Evolutionary conservation across 2,797 vertebrate genomes (phyloP), one percentile per base, ranked within the genome.

Genomic region (Lates japonicus): DNA sequence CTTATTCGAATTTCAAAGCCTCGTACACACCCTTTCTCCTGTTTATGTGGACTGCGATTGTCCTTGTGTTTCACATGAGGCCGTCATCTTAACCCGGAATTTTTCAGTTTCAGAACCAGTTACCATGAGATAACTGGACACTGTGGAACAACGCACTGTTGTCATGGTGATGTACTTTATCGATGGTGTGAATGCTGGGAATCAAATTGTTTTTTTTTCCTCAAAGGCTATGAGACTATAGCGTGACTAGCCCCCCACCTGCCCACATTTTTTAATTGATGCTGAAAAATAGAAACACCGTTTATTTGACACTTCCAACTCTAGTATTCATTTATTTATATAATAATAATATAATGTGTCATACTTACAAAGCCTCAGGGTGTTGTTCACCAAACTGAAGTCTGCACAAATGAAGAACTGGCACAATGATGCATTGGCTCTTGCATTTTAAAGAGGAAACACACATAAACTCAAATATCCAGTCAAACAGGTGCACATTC

Each of bases 111-210:
- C 25, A 75, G 85, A 90, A 62, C 64, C 91, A 87, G 96, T 97
- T 96, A 87, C 97, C 94, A 96, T 96, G 94, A 90, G 94, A 97
- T 96, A 81, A 61, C 70, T 82, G 78, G 88, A 88, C 73, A 86
- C 74, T 88, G 85, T 90, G 76, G 81, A 80, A 77, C 81, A 76
- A 91, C 85, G 85, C 88, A 48, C 33, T 80, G 94, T 93, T 94
- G 94, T 90, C 91, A 93, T 92, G 86, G 92, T 80, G 87, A 93
- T 80, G 65, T 74, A 88, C 29, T 58, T 88, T 84, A n/a, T n/a
- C n/a, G n/a, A 84, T 70, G 67, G 65, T 80, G 61, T 67, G 22
- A 76, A 72, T 78, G 83, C 59, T 66, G 41, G 25, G 48, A 39
- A 65, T 14, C 48, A 73, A 46, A 67, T 17, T 71, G 13, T 55